Evolutionary conservation across 2,888 invertebrate genomes (phyloP).

Genomic region (Acronicta aceris): DNA sequence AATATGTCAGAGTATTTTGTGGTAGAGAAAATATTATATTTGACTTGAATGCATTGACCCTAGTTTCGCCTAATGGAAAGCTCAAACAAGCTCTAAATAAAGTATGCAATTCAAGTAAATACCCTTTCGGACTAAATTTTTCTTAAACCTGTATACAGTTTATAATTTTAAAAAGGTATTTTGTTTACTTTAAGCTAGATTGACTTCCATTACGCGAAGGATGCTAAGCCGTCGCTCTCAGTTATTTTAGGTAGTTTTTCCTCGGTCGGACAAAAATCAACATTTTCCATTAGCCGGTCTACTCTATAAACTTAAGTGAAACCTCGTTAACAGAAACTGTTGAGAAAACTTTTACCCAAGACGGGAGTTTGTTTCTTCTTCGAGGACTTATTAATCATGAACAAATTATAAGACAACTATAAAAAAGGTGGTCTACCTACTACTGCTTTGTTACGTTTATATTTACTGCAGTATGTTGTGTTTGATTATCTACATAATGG

Average conservation of each 20-base stretch:
- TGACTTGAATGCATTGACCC: too few relatives aligned
- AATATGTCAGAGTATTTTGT: too few relatives aligned
- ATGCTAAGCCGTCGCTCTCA: slow-evolving; percentile 7
- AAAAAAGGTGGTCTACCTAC: slow-evolving; percentile 4
- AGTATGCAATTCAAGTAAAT: too few relatives aligned
- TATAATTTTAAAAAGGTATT: slow-evolving; percentile 1
- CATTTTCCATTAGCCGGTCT: slow-evolving; percentile 46
- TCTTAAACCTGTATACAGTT: neutral
- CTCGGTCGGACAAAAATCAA: slow-evolving; percentile 43
- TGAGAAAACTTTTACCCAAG: slow-evolving; percentile 36
- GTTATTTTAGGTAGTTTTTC: slow-evolving; percentile 15
- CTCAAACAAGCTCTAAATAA: too few relatives aligned
- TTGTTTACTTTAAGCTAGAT: neutral
- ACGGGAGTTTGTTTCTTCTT: slow-evolving; percentile 37
- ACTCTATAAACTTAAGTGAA: slow-evolving; percentile 46
- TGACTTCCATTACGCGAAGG: slow-evolving; percentile 8
- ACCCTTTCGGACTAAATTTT: too few relatives aligned
- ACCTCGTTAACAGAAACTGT: slow-evolving; percentile 51
- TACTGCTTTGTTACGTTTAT: too few relatives aligned
- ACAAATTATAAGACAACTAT: slow-evolving; percentile 26
- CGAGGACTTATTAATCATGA: slow-evolving; percentile 26
- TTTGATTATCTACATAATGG: too few relatives aligned
- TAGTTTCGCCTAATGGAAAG: too few relatives aligned
- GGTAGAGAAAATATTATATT: too few relatives aligned
- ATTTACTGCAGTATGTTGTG: too few relatives aligned